These are phyloP conservation scores for Hyperoplus immaculatus DNA, from an alignment of 2,797 vertebrate species.

Conservation along the genomic window DNA sequence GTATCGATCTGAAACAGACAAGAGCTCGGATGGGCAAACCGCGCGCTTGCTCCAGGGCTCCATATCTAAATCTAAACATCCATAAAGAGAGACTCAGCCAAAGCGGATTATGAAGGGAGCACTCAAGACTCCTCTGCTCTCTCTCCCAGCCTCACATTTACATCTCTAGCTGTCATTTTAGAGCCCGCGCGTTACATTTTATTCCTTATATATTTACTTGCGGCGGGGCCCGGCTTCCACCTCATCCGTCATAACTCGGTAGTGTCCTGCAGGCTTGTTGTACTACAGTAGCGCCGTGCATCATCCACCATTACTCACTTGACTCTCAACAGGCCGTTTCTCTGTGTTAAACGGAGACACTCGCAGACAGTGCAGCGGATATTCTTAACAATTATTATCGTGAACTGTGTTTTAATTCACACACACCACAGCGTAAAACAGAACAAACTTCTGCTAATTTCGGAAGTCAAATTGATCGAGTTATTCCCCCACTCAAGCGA, in stretches of 20 bases:
- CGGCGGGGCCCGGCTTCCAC: slow-evolving; percentile 54
- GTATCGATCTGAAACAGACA: slow-evolving; percentile 53
- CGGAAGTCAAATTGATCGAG: slow-evolving; percentile 1
- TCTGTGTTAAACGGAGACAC: slow-evolving; percentile 23
- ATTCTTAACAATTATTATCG: not conserved
- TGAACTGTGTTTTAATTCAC: slow-evolving; percentile 2
- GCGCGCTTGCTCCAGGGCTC: slow-evolving; percentile 7
- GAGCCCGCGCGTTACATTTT: slow-evolving; percentile 21
- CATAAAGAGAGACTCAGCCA: slow-evolving; percentile 45
- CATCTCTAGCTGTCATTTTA: slow-evolving; percentile 52
- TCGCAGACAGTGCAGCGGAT: no score
- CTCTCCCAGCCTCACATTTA: slow-evolving; percentile 34
- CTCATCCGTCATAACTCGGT: slow-evolving; percentile 61
- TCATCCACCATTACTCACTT: slow-evolving; percentile 49
- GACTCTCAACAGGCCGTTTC: slow-evolving; percentile 52
- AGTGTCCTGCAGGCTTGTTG: slow-evolving; percentile 54
- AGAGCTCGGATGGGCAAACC: slow-evolving; percentile 37
- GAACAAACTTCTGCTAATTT: not conserved
- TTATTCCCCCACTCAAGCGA: not conserved
- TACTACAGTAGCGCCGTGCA: slow-evolving; percentile 43
- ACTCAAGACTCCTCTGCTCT: slow-evolving; percentile 31
- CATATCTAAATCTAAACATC: slow-evolving; percentile 37
- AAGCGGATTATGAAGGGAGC: slow-evolving; percentile 44
- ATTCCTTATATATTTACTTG: slow-evolving; percentile 44
- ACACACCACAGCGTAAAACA: not conserved